phyloP scores from a whole-genome alignment of 1,140 invertebrate species.

The Leptinotarsa defecta region DNA sequence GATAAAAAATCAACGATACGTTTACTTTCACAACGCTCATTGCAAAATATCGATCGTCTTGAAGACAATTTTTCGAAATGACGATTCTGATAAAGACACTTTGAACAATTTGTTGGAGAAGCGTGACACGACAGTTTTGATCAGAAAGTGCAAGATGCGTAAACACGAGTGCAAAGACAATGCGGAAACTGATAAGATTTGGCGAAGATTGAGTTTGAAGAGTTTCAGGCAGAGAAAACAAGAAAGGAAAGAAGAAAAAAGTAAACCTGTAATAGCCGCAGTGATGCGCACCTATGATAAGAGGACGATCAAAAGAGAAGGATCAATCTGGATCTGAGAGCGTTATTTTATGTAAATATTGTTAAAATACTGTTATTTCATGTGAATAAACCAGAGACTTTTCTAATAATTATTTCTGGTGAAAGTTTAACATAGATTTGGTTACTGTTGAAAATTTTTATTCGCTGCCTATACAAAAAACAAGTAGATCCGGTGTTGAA shows the following conservation, averaged over 20 bases:
- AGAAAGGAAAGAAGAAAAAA: constrained; percentile 37
- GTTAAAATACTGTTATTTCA: background rate
- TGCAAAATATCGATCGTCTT: constrained; percentile 7
- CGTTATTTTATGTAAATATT: background rate
- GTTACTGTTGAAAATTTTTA: no score
- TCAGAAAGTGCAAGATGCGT: background rate
- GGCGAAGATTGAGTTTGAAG: constrained; percentile 38
- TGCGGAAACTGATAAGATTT: constrained; percentile 28
- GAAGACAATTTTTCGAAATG: constrained; percentile 21
- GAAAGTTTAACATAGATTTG: no score
- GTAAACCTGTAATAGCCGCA: constrained; percentile 37
- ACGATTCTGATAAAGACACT: constrained; percentile 4
- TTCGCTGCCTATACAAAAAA: no score
- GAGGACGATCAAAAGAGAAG: constrained; percentile 9
- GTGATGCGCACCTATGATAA: constrained; percentile 46
- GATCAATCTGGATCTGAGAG: constrained; percentile 14
- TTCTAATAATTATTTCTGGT: no score
- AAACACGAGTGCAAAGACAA: constrained; percentile 11
- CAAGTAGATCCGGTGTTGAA: no score
- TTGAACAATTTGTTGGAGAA: constrained; percentile 22
- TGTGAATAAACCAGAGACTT: no score
- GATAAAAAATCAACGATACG: constrained; percentile 30
- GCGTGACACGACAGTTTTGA: background rate
- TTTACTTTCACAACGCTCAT: constrained; percentile 20
- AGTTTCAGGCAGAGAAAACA: constrained; percentile 37